These are phyloP conservation scores for Latheticus oryzae DNA, from an alignment of 2,888 invertebrate genomes.

Conservation along the genomic window DNA sequence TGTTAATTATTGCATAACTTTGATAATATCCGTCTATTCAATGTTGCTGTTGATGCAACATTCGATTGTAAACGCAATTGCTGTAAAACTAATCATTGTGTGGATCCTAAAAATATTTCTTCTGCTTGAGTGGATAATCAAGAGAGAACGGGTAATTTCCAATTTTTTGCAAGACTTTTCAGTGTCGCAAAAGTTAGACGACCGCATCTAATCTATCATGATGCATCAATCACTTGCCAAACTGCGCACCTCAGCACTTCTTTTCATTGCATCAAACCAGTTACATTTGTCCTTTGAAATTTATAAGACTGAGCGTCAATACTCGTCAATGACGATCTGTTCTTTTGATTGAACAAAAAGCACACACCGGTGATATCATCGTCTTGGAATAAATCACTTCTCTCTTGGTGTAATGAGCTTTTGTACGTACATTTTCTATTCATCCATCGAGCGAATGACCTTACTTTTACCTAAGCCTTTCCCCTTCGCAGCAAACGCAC, in stretches of 20 bases:
- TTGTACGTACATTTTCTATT: conserved; percentile 32
- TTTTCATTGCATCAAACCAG: conserved; percentile 12
- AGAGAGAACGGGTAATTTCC: too few species aligned
- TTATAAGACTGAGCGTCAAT: conserved; percentile 15
- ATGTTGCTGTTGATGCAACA: conserved; percentile 2
- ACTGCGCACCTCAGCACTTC: conserved; percentile 12
- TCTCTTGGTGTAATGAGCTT: conserved; percentile 31
- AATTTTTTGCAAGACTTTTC: too few species aligned
- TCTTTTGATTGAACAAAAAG: conserved; percentile 20
- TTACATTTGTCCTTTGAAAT: conserved; percentile 10
- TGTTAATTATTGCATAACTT: conserved; percentile 22
- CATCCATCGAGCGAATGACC: conserved; percentile 31
- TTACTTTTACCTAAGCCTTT: conserved; percentile 21
- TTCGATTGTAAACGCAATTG: conserved; percentile 10
- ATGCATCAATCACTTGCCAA: conserved; percentile 1
- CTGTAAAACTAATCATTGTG: too few species aligned
- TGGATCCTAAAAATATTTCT: too few species aligned
- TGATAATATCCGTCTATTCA: conserved; percentile 11
- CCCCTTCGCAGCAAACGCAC: conserved; percentile 15
- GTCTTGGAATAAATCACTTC: conserved; percentile 27
- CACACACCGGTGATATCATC: conserved; percentile 33
- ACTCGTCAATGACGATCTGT: conserved; percentile 26
- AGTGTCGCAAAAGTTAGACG: too few species aligned
- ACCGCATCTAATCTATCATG: not conserved
- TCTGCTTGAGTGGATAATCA: too few species aligned